Evolutionary conservation across 2,113 vertebrate genomes (phyloP), one percentile per base, ranked within the genome.

Genomic region (Nothobranchius furzeri): DNA sequence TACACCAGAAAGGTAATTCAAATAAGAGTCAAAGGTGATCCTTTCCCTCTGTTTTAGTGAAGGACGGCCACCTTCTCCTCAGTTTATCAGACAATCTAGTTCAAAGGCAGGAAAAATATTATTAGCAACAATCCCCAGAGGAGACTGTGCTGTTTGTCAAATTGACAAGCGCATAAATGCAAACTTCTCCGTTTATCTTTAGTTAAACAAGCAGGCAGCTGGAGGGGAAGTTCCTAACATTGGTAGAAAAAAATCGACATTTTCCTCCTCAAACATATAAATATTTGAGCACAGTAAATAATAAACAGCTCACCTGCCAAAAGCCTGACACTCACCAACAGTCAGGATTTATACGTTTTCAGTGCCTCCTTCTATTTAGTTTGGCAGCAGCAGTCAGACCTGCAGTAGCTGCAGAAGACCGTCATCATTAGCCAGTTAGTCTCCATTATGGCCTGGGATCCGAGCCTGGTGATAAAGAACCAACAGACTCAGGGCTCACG

Each of bases 341-440:
- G 46, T 47, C 0, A 36, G 40, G 71, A 89, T 84, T 84, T 75
- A 81, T 65, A 56, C 75, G 77, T 81, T 88, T 78, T 78, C 66
- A 80, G 45, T 71, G 56, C 65, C 55, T 66, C 53, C 14, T 72
- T 54, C 12, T 12, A 30, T 50, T 57, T 64, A 68, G 59, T 62
- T 24, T 55, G 65, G 76, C 79, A 83, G 75, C 60, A 73, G 61
- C 71, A 58, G 63, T 64, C 59, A 64, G 66, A 70, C 70, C 70
- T 55, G 67, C 50, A 78, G 68, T 64, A 72, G 70, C 76, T 75
- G 82, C 20, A 61, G 78, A 72, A 54, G 85, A 90, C 87, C 83
- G 90, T 86, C 87, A 91, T 90, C 86, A 90, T 91, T 90, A 88
- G 85, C 88, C 87, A 86, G 89, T 88, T 88, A 89, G 86, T 81